Conservation (phyloP, 2,113 vertebrate genomes). For the Varanus komodoensis region DNA sequence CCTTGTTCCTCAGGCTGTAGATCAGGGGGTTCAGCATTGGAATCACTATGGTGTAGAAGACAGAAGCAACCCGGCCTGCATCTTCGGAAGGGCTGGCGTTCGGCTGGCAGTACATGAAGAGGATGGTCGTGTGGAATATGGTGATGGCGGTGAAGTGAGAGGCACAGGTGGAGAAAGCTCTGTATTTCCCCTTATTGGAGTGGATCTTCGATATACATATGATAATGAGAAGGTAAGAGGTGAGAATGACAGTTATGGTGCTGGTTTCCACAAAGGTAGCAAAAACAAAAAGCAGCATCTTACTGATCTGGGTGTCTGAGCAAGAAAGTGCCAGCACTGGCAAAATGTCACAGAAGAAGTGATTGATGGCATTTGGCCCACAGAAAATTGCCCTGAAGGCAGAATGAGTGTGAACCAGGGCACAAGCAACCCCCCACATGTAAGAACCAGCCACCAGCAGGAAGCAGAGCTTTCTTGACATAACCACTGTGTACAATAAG, state of each 20-base stretch:
- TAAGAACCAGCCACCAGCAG: constrained; percentile 47
- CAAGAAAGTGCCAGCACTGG: constrained; percentile 71
- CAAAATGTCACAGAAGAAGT: constrained; percentile 76
- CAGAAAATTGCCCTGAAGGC: constrained; percentile 70
- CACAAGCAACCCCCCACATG: constrained; percentile 60
- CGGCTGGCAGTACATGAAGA: constrained; percentile 55
- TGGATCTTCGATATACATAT: constrained; percentile 36
- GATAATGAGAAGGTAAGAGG: constrained; percentile 61
- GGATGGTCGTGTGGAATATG: constrained; percentile 50
- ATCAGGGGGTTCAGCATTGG: constrained; percentile 69
- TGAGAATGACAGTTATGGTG: constrained; percentile 41
- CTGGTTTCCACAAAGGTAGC: constrained; percentile 31
- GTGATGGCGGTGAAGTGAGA: constrained; percentile 61
- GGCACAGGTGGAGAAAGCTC: constrained; percentile 64
- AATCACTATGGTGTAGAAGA: constrained; percentile 65
- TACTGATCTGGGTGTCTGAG: constrained; percentile 56
- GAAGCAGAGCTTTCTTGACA: constrained; percentile 61
- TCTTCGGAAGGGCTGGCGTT: constrained; percentile 42
- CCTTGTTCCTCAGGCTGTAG: constrained; percentile 60
- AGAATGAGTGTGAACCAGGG: constrained; percentile 56
- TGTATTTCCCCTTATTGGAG: constrained; percentile 47
- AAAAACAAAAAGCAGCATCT: constrained; percentile 65
- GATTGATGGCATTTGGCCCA: constrained; percentile 66
- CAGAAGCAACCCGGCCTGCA: constrained; percentile 51
- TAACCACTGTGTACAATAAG: constrained; percentile 72